Base-by-base conservation (phyloP, 2,888 invertebrate genomes). In the Lasioglossum villosulum region DNA sequence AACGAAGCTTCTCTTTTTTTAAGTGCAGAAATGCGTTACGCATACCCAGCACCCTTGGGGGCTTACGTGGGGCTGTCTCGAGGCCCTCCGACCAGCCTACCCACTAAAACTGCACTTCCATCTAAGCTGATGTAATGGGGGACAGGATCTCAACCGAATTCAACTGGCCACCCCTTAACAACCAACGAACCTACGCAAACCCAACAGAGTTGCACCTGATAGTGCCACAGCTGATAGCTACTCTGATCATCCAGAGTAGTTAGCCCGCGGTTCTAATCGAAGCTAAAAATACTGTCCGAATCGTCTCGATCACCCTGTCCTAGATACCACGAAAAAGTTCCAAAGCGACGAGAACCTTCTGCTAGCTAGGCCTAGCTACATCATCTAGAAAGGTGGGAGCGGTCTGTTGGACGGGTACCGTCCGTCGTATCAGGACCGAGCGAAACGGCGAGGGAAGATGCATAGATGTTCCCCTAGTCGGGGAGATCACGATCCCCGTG, bases 301-400 rank as follows among this genome's bases (percentile, higher is more conserved):
- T 56, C 68, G 86, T 78, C 71, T 83, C 66, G 84, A 84, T 75
- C 84, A 75, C 42, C 45, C 78, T 72, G 84, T 75, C 84, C 83
- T 37, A 83, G 56, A 83, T 84, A 84, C 83, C 84, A 75, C 42
- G 78, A 72, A 70, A 84, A 82, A 74, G 63, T 56, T 78, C 72
- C 66, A 39, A 78, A 83, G 27, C 63, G 1, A 14, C 78, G 75
- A 83, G 75, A 83, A 72, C 78, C 84, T 52, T 45, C 48, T 45
- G 42, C 37, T 27, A 16, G 6, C 5, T 34, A 71, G 27, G 27
- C 48, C 39, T 75, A 8, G 0, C 42, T 5, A 45, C 45, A 45
- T 45, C 27, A 48, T 70, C n/a, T n/a, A n/a, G 56, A 56, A n/a
- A 56, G 56, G 12, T 12, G 12, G n/a, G 8, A 16, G 39, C 27